Evolutionary conservation across 1,140 invertebrate species (phyloP).

Genomic region (Phthorimaea operculella): DNA sequence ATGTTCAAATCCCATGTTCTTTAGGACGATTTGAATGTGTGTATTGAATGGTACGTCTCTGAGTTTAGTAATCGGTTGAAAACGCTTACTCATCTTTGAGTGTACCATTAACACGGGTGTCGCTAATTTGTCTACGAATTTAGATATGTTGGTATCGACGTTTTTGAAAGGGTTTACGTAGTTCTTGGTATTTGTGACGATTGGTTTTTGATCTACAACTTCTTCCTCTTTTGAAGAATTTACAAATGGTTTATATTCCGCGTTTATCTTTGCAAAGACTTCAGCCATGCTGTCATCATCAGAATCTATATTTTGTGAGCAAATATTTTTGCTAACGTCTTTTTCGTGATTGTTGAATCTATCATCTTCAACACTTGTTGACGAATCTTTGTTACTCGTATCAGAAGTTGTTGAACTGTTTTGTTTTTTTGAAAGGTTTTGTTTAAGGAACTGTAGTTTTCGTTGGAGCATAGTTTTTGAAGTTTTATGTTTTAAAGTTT

Average conservation of each 20-base stretch:
- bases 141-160: slow-evolving; percentile 36
- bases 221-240: slow-evolving; percentile 9
- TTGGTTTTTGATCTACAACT: slow-evolving; percentile 4
- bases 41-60: slow-evolving; percentile 41
- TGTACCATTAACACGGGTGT: slow-evolving; percentile 50
- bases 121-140: slow-evolving; percentile 51
- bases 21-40: slow-evolving; percentile 34
- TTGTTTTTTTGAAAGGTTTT: slow-evolving; percentile 10
- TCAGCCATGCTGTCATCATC: slow-evolving; percentile 22
- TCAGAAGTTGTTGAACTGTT: slow-evolving; percentile 13
- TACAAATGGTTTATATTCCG: slow-evolving; percentile 4
- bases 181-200: slow-evolving; percentile 9
- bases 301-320: slow-evolving; percentile 9
- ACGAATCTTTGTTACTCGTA: slow-evolving; percentile 20
- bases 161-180: slow-evolving; percentile 51
- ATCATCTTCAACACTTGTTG: slow-evolving; percentile 11
- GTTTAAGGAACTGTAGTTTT: slow-evolving; percentile 17
- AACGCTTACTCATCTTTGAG: slow-evolving; percentile 41
- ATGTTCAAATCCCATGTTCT: slow-evolving; percentile 30
- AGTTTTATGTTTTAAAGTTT: no score
- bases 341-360: not conserved
- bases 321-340: slow-evolving; percentile 2
- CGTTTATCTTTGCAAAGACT: slow-evolving; percentile 14
- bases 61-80: slow-evolving; percentile 32
- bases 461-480: slow-evolving; percentile 5